phyloP scores from a whole-genome alignment of 2,888 invertebrate genomes.

The Fragum sueziense region DNA sequence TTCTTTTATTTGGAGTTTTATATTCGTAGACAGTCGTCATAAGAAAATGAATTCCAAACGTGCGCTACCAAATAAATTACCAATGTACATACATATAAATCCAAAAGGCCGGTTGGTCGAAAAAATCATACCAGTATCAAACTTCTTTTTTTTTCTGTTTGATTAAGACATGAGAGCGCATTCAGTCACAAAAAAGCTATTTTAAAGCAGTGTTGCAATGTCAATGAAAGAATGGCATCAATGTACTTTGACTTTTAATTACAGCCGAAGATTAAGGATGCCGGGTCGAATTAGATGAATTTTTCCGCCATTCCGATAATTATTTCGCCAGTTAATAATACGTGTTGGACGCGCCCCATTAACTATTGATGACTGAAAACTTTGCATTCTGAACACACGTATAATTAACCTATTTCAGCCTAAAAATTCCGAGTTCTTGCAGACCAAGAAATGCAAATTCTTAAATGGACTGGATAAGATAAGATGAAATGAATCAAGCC shows the following conservation, averaged over 20 bases:
- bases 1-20: too few species aligned
- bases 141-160: too few species aligned
- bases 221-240: background rate
- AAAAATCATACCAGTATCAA: too few species aligned
- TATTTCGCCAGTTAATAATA: slow-evolving; percentile 8
- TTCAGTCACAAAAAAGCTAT: too few species aligned
- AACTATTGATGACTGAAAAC: slow-evolving; percentile 10
- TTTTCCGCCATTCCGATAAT: slow-evolving; percentile 16
- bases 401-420: background rate
- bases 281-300: background rate
- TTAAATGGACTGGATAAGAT: background rate
- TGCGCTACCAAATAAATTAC: too few species aligned
- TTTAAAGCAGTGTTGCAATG: too few species aligned
- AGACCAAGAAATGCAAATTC: background rate
- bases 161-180: too few species aligned
- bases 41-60: too few species aligned
- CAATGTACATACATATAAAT: too few species aligned
- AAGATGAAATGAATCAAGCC: background rate
- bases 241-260: background rate
- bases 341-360: background rate
- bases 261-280: background rate
- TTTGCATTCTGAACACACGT: slow-evolving; percentile 8
- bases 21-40: too few species aligned
- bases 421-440: background rate
- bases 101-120: too few species aligned